Evolutionary conservation across 2,113 vertebrate genomes (phyloP).

Genomic region (Zosterops borbonicus): DNA sequence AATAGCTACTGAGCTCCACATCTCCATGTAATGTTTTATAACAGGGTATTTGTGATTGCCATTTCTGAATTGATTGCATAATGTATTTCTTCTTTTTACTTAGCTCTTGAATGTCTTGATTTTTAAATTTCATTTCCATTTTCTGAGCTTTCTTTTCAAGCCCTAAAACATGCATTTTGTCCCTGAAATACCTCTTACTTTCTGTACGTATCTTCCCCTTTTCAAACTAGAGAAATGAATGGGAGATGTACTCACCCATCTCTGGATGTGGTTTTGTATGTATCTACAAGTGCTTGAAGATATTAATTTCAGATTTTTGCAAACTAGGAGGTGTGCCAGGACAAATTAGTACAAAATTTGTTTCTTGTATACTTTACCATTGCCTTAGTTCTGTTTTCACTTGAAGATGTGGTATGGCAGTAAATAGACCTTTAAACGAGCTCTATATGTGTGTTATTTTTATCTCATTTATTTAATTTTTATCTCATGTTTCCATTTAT

Average conservation of each 20-base stretch:
- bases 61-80: background rate
- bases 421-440: background rate
- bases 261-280: background rate
- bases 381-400: background rate
- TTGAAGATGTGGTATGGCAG: background rate
- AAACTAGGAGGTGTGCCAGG: background rate
- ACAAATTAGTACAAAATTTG: background rate
- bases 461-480: background rate
- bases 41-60: background rate
- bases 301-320: background rate
- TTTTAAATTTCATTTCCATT: background rate
- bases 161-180: background rate
- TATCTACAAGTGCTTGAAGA: background rate
- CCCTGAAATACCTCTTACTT: background rate
- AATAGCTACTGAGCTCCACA: background rate
- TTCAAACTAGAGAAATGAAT: background rate
- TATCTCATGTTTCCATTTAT: background rate
- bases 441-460: background rate
- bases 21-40: background rate
- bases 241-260: rapidly evolving
- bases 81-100: background rate
- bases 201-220: background rate
- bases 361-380: background rate
- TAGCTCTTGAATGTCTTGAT: background rate
- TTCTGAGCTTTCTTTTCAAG: background rate